Conservation (phyloP, 2,113 vertebrate genomes). For the Myanophis thanlyinensis region DNA sequence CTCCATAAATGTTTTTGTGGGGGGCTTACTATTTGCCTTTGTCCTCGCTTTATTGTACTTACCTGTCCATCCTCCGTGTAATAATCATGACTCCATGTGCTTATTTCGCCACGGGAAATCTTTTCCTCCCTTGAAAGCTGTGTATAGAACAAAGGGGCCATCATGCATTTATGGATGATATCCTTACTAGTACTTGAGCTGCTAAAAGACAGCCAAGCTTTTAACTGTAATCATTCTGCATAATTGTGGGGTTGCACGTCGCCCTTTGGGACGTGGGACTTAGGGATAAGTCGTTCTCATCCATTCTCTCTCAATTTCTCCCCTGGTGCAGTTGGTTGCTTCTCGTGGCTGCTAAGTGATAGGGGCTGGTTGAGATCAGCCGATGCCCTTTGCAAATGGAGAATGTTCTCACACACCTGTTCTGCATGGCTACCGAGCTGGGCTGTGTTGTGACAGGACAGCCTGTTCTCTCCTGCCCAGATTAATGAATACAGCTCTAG, state of each 20-base stretch:
- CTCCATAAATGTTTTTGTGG: background rate
- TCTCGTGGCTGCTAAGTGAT: constrained; percentile 37
- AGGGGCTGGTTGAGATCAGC: constrained; percentile 51
- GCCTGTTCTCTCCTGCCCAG: constrained; percentile 66
- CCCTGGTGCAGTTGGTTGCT: constrained; percentile 29
- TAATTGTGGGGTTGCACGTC: constrained; percentile 39
- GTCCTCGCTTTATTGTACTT: constrained; percentile 9
- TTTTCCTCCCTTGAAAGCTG: background rate
- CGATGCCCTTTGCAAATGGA: constrained; percentile 51
- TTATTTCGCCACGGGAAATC: constrained; percentile 45
- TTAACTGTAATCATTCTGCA: constrained; percentile 58
- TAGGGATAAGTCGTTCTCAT: constrained; percentile 31
- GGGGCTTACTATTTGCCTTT: background rate
- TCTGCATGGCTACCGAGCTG: constrained; percentile 71
- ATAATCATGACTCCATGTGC: constrained; percentile 15
- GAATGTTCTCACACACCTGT: constrained; percentile 61
- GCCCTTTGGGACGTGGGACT: constrained; percentile 36
- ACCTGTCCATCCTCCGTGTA: background rate
- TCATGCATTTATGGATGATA: constrained; percentile 54
- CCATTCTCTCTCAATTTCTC: constrained; percentile 8
- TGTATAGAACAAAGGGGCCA: constrained; percentile 57
- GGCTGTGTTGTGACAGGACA: constrained; percentile 74
- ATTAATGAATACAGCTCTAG: constrained; percentile 76
- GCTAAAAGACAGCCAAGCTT: constrained; percentile 57
- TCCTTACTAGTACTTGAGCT: constrained; percentile 35